Percentiles rank a stretch among this genome's conserved stretches.
phyloP scores from a whole-genome alignment of 2,888 invertebrate species.

The Rhimphoctona megacephalus region DNA sequence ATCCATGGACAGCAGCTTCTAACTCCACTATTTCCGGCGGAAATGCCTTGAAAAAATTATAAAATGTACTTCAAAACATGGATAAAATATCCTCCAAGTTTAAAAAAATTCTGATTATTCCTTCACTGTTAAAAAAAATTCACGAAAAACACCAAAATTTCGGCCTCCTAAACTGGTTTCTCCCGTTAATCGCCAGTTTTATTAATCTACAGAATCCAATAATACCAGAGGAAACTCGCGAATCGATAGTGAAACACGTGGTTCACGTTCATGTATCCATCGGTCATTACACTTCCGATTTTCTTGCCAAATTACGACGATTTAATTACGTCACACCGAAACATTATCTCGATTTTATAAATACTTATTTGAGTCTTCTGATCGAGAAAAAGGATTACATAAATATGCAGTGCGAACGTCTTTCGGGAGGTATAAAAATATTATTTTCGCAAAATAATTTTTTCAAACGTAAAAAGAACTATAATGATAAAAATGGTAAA shows the following conservation, averaged over 20 bases:
- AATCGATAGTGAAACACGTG: constrained; percentile 92
- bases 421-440: constrained; percentile 79
- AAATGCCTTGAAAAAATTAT: too few species aligned
- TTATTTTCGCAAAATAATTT: not conserved
- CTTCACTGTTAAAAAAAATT: too few species aligned
- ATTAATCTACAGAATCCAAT: constrained; percentile 86
- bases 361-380: constrained; percentile 91
- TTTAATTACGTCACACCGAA: constrained; percentile 96
- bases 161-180: too few species aligned
- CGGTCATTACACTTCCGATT: constrained; percentile 90
- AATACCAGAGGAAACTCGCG: constrained; percentile 89
- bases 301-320: constrained; percentile 90
- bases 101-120: too few species aligned
- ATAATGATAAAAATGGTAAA: not conserved
- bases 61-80: too few species aligned
- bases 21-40: too few species aligned
- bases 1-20: too few species aligned
- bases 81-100: too few species aligned
- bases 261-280: constrained; percentile 94
- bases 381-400: constrained; percentile 88
- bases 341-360: constrained; percentile 95
- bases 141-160: too few species aligned
- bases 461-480: not conserved
- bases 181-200: too few species aligned
- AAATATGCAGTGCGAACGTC: constrained; percentile 82